These are phyloP conservation scores for Pardosa pseudoannulata DNA, from an alignment of 2,888 invertebrate species.

Conservation along the genomic window DNA sequence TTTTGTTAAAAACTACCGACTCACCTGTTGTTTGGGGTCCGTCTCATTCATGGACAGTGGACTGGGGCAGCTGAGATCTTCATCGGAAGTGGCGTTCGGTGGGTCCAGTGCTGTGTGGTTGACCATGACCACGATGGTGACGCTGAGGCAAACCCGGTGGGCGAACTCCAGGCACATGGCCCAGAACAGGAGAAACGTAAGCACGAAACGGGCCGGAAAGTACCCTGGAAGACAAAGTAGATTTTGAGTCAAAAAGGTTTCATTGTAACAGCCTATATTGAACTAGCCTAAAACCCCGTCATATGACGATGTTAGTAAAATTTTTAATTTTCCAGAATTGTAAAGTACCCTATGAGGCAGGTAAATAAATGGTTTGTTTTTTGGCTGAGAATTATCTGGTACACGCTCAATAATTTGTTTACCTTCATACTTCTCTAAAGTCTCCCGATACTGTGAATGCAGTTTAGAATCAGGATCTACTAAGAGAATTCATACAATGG, in stretches of 20 bases:
- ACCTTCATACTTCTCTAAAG: too few species aligned
- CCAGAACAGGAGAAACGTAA: slow-evolving; percentile 50
- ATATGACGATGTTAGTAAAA: background rate
- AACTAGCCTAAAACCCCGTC: too few species aligned
- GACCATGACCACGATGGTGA: slow-evolving; percentile 78
- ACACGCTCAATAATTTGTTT: too few species aligned
- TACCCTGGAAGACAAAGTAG: slow-evolving; percentile 12
- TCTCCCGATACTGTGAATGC: too few species aligned
- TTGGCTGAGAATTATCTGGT: too few species aligned
- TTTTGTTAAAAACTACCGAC: too few species aligned
- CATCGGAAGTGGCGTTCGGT: background rate
- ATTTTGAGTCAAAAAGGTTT: background rate
- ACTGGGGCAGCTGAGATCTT: slow-evolving; percentile 29
- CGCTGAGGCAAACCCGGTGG: slow-evolving; percentile 77
- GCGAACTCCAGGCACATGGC: slow-evolving; percentile 62
- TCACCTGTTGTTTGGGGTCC: slow-evolving; percentile 40
- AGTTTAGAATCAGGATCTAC: too few species aligned
- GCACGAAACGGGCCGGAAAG: slow-evolving; percentile 57
- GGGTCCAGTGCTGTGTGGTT: slow-evolving; percentile 76
- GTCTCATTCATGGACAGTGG: slow-evolving; percentile 26
- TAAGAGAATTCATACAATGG: too few species aligned
- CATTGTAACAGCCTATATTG: too few species aligned
- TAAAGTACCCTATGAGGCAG: background rate
- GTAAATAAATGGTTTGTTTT: too few species aligned
- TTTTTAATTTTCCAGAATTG: background rate